These are phyloP conservation scores for Pterobdella sp. DNA, from an alignment of 2,888 invertebrate genomes.

Conservation along the genomic window DNA sequence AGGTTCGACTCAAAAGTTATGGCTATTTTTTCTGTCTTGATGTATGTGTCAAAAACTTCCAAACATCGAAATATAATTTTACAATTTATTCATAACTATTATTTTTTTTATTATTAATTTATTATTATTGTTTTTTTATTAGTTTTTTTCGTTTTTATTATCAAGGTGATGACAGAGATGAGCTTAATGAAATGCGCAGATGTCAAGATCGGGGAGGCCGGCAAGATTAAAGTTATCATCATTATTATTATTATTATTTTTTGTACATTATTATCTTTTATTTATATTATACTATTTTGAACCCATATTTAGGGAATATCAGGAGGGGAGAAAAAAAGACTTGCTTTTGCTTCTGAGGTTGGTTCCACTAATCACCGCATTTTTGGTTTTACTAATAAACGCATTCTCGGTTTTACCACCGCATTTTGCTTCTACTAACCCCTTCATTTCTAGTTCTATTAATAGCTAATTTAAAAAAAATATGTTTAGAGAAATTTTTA, in stretches of 20 bases:
- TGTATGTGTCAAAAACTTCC: too few species aligned
- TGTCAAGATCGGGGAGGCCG: constrained; percentile 79
- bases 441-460: not conserved
- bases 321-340: constrained; percentile 87
- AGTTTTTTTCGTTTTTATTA: too few species aligned
- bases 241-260: not conserved
- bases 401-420: too few species aligned
- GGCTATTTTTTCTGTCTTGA: too few species aligned
- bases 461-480: not conserved
- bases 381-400: not conserved
- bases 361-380: constrained; percentile 28
- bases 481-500: not conserved
- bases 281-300: not conserved
- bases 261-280: not conserved
- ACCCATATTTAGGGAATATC: constrained; percentile 63
- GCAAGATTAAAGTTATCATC: constrained; percentile 60
- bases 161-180: constrained; percentile 48
- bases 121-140: too few species aligned
- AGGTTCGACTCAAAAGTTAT: too few species aligned
- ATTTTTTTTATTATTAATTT: too few species aligned
- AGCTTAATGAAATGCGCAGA: constrained; percentile 80
- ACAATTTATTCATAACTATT: too few species aligned
- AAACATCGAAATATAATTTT: constrained; percentile 2
- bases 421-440: too few species aligned
- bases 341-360: constrained; percentile 92